phyloP scores from a whole-genome alignment of 1,140 invertebrate species.

The Diploscapter pachys region DNA sequence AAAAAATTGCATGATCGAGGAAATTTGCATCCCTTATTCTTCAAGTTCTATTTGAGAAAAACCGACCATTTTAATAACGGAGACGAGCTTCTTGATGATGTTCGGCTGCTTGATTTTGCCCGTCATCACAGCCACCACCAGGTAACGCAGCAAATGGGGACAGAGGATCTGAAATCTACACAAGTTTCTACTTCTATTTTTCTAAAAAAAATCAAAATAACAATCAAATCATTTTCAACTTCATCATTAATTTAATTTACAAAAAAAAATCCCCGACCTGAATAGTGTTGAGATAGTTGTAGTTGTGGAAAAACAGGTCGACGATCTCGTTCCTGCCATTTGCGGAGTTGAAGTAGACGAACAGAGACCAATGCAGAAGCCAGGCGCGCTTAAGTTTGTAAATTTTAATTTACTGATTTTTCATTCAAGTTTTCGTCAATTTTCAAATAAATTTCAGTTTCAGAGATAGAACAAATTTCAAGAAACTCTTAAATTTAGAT shows the following conservation, averaged over 20 bases:
- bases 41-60: conserved; percentile 16
- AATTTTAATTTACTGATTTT: too few relatives aligned
- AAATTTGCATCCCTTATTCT: too few relatives aligned
- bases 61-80: conserved; percentile 89
- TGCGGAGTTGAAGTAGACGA: conserved; percentile 97
- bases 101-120: conserved; percentile 74
- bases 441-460: too few relatives aligned
- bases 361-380: conserved; percentile 98
- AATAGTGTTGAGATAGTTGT: conserved; percentile 85
- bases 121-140: conserved; percentile 95
- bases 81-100: conserved; percentile 93
- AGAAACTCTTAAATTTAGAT: too few relatives aligned
- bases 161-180: conserved; percentile 78
- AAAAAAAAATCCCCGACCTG: conserved; percentile 32
- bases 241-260: too few relatives aligned
- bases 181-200: too few relatives aligned
- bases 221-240: too few relatives aligned
- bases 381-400: conserved; percentile 75
- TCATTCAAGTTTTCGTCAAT: too few relatives aligned
- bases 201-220: too few relatives aligned
- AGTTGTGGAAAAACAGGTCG: conserved; percentile 92
- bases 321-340: conserved; percentile 80
- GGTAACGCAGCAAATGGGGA: conserved; percentile 94
- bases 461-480: too few relatives aligned
- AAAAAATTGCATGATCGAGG: conserved; percentile 14